Conservation (phyloP, 1,140 invertebrate species). For the Drosophila suzukii region DNA sequence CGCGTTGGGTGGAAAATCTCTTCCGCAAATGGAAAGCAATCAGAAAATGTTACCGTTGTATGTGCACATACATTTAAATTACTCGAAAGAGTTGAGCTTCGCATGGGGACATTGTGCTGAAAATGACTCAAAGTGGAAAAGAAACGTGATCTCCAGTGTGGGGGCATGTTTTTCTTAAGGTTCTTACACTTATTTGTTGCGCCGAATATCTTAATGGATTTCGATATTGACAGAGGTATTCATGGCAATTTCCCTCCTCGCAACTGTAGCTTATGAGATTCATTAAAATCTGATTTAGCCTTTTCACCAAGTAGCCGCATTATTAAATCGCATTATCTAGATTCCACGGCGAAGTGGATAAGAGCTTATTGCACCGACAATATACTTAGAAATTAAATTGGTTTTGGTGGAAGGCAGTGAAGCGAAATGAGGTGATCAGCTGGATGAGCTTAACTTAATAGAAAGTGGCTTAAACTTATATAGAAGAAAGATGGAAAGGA, state of each 20-base stretch:
- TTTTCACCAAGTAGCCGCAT: neutral
- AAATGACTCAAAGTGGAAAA: constrained; percentile 29
- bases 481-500: no score
- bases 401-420: neutral
- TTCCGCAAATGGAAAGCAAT: constrained; percentile 60
- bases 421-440: neutral
- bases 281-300: neutral
- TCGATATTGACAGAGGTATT: constrained; percentile 18
- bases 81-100: constrained; percentile 41
- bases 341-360: neutral
- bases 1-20: constrained; percentile 36
- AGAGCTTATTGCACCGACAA: neutral
- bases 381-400: neutral
- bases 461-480: neutral
- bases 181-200: neutral
- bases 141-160: constrained; percentile 18
- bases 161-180: constrained; percentile 1
- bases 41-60: constrained; percentile 54
- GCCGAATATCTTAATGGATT: constrained; percentile 31
- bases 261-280: neutral
- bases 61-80: constrained; percentile 41
- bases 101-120: constrained; percentile 32
- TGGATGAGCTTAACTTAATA: neutral
- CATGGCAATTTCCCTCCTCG: constrained; percentile 2
- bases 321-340: constrained; percentile 10